Evolutionary conservation across 2,888 invertebrate genomes (phyloP).

Genomic region (Polyommatus icarus): DNA sequence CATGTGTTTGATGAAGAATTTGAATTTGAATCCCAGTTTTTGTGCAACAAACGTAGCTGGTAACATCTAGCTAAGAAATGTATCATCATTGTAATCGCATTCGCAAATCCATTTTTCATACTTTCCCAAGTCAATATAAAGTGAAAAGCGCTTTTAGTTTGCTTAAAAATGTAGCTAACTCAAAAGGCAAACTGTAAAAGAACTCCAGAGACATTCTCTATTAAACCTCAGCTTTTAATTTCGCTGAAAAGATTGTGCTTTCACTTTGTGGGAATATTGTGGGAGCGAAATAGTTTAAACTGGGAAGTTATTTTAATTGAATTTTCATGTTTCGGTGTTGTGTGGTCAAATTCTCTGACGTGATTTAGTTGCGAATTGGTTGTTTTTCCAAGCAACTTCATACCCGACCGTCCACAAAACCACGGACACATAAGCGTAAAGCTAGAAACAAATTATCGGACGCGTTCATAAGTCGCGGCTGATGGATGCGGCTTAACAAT

Average conservation of each 20-base stretch:
- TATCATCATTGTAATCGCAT: background rate
- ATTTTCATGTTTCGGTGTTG: background rate
- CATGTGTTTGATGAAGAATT: too few species aligned
- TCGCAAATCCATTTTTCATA: background rate
- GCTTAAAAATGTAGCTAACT: conserved; percentile 25
- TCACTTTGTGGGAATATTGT: background rate
- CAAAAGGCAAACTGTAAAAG: conserved; percentile 25
- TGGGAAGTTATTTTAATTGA: conserved; percentile 17
- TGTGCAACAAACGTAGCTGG: too few species aligned
- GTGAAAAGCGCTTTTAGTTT: conserved; percentile 15
- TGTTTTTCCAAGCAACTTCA: too few species aligned
- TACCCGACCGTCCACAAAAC: too few species aligned
- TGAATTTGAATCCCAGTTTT: too few species aligned
- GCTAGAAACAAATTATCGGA: too few species aligned
- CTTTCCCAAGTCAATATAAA: conserved; percentile 7
- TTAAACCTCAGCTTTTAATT: conserved; percentile 27
- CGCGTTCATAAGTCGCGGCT: too few species aligned
- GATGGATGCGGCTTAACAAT: too few species aligned
- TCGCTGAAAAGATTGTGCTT: conserved; percentile 22
- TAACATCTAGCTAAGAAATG: too few species aligned
- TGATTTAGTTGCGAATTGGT: too few species aligned
- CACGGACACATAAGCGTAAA: too few species aligned
- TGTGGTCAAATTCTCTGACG: background rate
- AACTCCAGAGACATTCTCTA: conserved; percentile 25
- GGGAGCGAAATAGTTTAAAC: background rate